These are phyloP conservation scores for Ericerus pela DNA, from an alignment of 1,140 invertebrate genomes.

Conservation along the genomic window DNA sequence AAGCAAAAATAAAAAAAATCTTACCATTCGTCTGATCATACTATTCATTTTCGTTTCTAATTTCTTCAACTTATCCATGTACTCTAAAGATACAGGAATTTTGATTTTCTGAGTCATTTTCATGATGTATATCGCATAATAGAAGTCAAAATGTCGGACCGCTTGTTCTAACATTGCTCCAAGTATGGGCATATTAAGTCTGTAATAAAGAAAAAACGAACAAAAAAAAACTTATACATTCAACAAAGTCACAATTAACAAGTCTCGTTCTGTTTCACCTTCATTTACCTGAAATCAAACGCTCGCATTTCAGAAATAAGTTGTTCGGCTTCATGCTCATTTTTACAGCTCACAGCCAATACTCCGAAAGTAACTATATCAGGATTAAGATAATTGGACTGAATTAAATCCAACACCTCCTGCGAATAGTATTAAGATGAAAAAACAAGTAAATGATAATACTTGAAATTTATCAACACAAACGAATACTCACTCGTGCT, in stretches of 20 bases:
- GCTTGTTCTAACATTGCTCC: slow-evolving; percentile 49
- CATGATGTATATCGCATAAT: slow-evolving; percentile 50
- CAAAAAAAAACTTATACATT: slow-evolving; percentile 16
- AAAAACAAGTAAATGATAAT: background rate
- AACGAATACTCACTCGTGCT: slow-evolving; percentile 43
- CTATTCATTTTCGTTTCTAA: background rate
- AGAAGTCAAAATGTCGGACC: slow-evolving; percentile 39
- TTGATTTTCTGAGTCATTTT: slow-evolving; percentile 41
- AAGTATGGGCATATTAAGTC: slow-evolving; percentile 53
- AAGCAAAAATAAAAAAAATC: background rate
- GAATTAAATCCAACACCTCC: slow-evolving; percentile 47
- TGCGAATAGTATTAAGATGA: slow-evolving; percentile 25
- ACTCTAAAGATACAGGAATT: slow-evolving; percentile 34
- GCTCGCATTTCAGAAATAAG: slow-evolving; percentile 53
- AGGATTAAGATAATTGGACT: slow-evolving; percentile 39
- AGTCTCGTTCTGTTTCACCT: background rate
- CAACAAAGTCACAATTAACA: background rate
- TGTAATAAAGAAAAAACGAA: slow-evolving; percentile 29
- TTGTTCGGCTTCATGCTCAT: slow-evolving; percentile 38
- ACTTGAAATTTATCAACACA: background rate
- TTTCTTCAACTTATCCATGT: slow-evolving; percentile 14
- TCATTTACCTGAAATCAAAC: slow-evolving; percentile 40
- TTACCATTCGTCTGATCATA: background rate
- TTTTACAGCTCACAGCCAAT: slow-evolving; percentile 58
- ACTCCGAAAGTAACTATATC: slow-evolving; percentile 74